A percentile compares a stretch with the other conserved stretches of the same genome.
These are phyloP conservation scores for Bostrychus sinensis DNA, from an alignment of 2,113 vertebrate genomes.

Conservation along the genomic window DNA sequence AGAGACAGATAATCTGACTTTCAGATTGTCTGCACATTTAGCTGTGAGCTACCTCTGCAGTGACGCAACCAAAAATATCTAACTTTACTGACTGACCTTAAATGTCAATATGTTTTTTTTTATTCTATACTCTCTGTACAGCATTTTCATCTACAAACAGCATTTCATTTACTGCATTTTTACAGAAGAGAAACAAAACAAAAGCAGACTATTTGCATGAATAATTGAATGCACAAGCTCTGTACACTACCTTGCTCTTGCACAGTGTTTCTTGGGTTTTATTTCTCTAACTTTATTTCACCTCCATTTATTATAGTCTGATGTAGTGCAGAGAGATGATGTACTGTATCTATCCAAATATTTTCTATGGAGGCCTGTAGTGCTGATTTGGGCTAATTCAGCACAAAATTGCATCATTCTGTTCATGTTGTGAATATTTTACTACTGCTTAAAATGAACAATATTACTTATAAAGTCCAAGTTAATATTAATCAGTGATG, in stretches of 20 bases:
- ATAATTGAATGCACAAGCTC: conserved; percentile 33
- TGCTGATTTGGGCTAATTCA: too few relatives aligned
- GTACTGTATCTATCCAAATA: background rate
- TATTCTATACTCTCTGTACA: background rate
- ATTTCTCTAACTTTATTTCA: conserved; percentile 7
- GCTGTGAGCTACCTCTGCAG: conserved; percentile 23
- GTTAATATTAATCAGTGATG: background rate
- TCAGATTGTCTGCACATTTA: conserved; percentile 33
- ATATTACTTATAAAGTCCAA: too few relatives aligned
- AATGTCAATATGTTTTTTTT: background rate
- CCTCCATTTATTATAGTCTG: background rate
- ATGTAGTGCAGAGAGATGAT: background rate
- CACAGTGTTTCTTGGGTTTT: background rate
- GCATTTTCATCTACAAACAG: conserved; percentile 17
- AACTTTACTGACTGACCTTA: background rate
- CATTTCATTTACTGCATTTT: conserved; percentile 16
- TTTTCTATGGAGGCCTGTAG: background rate
- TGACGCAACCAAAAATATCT: conserved; percentile 22
- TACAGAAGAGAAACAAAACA: background rate
- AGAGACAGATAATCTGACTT: conserved; percentile 35
- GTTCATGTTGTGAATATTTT: conserved; percentile 1
- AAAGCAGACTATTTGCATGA: conserved; percentile 25
- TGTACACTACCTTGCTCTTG: background rate
- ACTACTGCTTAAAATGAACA: too few relatives aligned
- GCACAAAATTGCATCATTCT: conserved; percentile 15